Evolutionary conservation across 2,797 vertebrate species (phyloP).

Genomic region (Pitangus sulphuratus): DNA sequence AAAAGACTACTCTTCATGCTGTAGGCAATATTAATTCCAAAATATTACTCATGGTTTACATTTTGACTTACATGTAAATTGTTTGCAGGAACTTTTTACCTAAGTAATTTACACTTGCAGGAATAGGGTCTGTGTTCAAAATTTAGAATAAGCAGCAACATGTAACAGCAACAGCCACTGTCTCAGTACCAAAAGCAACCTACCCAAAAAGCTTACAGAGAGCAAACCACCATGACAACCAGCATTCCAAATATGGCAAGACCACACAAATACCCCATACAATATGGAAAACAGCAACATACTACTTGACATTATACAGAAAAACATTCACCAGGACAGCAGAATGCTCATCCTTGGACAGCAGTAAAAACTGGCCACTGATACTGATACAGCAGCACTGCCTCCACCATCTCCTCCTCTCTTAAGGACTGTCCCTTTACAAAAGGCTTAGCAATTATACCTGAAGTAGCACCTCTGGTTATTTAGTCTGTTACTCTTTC

Average conservation of each 20-base stretch:
- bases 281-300: neutral
- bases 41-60: neutral
- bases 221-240: neutral
- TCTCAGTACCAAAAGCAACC: neutral
- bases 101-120: neutral
- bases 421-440: neutral
- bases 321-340: neutral
- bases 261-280: neutral
- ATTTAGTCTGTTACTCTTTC: neutral
- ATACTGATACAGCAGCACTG: neutral
- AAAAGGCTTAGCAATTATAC: neutral
- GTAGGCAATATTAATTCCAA: neutral
- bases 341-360: neutral
- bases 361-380: neutral
- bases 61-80: neutral
- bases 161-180: rapidly evolving
- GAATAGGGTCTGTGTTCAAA: neutral
- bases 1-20: neutral
- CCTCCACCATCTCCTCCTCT: neutral
- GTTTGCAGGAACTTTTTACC: neutral
- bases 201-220: neutral
- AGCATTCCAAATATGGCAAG: neutral
- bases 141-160: neutral
- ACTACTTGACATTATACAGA: neutral
- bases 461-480: neutral